These are phyloP conservation scores for Sphecodes monilicornis DNA, from an alignment of 2,888 invertebrate genomes.

Conservation along the genomic window DNA sequence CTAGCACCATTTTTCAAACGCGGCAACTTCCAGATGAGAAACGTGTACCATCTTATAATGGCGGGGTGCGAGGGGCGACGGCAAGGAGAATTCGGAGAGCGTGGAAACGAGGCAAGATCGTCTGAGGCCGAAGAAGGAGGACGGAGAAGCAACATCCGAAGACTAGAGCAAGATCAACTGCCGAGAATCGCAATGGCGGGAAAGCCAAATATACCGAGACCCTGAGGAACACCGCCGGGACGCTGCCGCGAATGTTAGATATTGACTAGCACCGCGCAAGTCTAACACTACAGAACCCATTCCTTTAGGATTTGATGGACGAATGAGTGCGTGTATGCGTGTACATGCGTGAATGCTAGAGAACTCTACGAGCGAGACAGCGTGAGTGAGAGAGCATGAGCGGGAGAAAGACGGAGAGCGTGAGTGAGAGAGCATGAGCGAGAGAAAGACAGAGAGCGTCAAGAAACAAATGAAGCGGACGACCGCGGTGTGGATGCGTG, in stretches of 20 bases:
- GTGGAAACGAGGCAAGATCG: not conserved
- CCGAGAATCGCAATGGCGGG: conserved; percentile 2
- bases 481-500: too few species aligned
- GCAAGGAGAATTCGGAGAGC: not conserved
- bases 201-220: conserved; percentile 13
- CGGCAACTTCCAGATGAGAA: not conserved
- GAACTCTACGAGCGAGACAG: too few species aligned
- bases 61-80: not conserved
- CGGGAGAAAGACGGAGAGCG: too few species aligned
- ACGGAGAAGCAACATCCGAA: not conserved
- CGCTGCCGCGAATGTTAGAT: conserved; percentile 12
- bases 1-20: not conserved
- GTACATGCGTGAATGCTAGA: too few species aligned
- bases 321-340: too few species aligned
- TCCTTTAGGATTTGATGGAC: too few species aligned
- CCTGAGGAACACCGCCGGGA: not conserved
- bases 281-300: not conserved
- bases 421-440: too few species aligned
- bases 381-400: too few species aligned
- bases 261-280: not conserved
- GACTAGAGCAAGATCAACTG: conserved; percentile 12
- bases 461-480: too few species aligned
- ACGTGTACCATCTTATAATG: not conserved
- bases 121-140: not conserved
- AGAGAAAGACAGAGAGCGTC: too few species aligned